These are phyloP conservation scores for Papilio demoleus DNA, from an alignment of 2,888 invertebrate species.

Conservation along the genomic window DNA sequence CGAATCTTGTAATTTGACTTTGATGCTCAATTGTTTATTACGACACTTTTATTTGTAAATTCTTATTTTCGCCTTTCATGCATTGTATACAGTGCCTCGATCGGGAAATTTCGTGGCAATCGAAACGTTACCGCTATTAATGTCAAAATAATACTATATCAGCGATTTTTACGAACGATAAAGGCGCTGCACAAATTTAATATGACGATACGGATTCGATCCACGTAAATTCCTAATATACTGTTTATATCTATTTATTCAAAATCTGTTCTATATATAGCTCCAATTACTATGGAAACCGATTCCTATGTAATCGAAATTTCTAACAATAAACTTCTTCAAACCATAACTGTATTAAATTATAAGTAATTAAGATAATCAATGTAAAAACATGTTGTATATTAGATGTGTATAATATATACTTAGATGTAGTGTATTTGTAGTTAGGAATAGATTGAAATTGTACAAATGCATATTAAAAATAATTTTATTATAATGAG, in stretches of 20 bases:
- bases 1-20: background rate
- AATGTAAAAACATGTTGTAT: constrained; percentile 81
- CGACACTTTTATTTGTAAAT: background rate
- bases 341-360: constrained; percentile 41
- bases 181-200: too few species aligned
- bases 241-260: background rate
- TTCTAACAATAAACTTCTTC: constrained; percentile 17
- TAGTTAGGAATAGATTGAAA: constrained; percentile 82
- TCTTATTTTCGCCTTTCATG: background rate
- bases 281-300: background rate
- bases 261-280: constrained; percentile 16
- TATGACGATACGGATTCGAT: too few species aligned
- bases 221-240: too few species aligned
- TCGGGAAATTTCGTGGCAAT: too few species aligned
- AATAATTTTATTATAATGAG: constrained; percentile 65
- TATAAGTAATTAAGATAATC: constrained; percentile 61
- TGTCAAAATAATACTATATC: too few species aligned
- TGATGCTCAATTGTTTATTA: constrained; percentile 28
- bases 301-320: constrained; percentile 31
- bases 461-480: constrained; percentile 82
- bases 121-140: too few species aligned
- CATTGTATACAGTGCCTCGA: too few species aligned
- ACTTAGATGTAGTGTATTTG: constrained; percentile 61
- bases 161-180: too few species aligned
- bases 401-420: constrained; percentile 80